phyloP scores from a whole-genome alignment of 2,888 invertebrate genomes.

The Andricus quercusramuli region DNA sequence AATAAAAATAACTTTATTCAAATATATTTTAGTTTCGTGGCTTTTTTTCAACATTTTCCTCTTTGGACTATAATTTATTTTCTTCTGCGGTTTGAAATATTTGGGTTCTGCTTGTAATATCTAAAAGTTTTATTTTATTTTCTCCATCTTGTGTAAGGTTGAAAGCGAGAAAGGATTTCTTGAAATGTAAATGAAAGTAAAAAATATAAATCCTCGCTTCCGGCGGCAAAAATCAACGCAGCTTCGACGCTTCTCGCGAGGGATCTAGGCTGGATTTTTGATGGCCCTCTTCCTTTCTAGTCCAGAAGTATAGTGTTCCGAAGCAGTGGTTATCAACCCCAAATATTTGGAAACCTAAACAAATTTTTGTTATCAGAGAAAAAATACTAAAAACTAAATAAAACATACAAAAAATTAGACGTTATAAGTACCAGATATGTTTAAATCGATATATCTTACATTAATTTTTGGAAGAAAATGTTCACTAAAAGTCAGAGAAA shows the following conservation, averaged over 20 bases:
- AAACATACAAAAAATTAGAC: background rate
- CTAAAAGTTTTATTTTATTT: slow-evolving; percentile 14
- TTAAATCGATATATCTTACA: background rate
- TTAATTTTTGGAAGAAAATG: background rate
- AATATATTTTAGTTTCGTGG: too few relatives aligned
- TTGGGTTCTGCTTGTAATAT: background rate
- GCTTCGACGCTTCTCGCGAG: slow-evolving; percentile 26
- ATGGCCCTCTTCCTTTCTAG: slow-evolving; percentile 41
- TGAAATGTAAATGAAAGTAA: slow-evolving; percentile 30
- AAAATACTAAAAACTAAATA: background rate
- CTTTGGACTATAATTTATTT: background rate
- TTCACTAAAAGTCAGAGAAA: background rate
- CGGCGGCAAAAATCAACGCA: slow-evolving; percentile 39
- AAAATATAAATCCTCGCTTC: slow-evolving; percentile 39
- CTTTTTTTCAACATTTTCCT: too few relatives aligned
- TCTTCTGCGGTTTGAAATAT: background rate
- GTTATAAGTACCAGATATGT: too few relatives aligned
- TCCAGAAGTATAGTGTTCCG: slow-evolving; percentile 8
- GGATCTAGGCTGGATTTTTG: slow-evolving; percentile 41
- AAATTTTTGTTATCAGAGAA: background rate
- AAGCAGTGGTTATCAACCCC: slow-evolving; percentile 34
- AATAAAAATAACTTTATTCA: too few relatives aligned
- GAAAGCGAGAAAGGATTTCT: slow-evolving; percentile 32
- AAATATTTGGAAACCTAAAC: background rate
- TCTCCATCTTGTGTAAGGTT: slow-evolving; percentile 9